A percentile compares a stretch with the other conserved stretches of the same genome.
These are phyloP conservation scores for Alaudala cheleensis DNA, from an alignment of 2,113 vertebrate genomes.

Conservation along the genomic window DNA sequence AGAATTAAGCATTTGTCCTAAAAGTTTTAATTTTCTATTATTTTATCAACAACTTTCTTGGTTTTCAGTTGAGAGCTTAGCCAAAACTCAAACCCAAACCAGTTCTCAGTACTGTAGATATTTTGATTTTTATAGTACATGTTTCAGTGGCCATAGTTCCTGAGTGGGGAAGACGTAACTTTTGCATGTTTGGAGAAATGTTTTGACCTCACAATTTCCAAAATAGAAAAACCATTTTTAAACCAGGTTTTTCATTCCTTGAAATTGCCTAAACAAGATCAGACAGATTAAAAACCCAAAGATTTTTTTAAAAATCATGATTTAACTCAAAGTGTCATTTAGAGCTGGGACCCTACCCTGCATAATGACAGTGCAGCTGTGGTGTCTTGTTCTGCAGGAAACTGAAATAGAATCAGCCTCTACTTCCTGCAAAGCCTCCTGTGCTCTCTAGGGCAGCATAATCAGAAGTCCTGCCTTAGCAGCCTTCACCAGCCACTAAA, in stretches of 20 bases:
- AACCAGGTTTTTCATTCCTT: not conserved
- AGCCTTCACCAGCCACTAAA: not conserved
- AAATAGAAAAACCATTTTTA: not conserved
- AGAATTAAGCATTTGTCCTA: not conserved
- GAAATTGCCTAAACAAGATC: not conserved
- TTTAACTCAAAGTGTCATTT: not conserved
- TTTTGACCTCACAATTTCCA: not conserved
- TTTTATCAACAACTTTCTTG: not conserved
- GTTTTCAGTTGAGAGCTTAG: not conserved
- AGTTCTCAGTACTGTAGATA: not conserved
- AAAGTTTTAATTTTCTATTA: not conserved
- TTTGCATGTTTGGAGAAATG: not conserved
- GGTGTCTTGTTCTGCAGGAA: not conserved
- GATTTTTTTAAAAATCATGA: rapidly evolving
- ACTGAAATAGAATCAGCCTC: not conserved
- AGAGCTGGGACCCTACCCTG: not conserved
- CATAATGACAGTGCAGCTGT: not conserved
- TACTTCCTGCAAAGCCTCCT: not conserved
- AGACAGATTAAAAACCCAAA: not conserved
- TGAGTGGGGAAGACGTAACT: not conserved
- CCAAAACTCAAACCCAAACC: not conserved
- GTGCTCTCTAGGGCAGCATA: not conserved
- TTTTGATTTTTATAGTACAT: not conserved
- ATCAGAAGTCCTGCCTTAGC: not conserved
- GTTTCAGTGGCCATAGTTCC: not conserved